A percentile compares a stretch with the other conserved stretches of the same genome.
phyloP scores from a whole-genome alignment of 2,888 invertebrate species.

The Brachynemurus nebulosus region DNA sequence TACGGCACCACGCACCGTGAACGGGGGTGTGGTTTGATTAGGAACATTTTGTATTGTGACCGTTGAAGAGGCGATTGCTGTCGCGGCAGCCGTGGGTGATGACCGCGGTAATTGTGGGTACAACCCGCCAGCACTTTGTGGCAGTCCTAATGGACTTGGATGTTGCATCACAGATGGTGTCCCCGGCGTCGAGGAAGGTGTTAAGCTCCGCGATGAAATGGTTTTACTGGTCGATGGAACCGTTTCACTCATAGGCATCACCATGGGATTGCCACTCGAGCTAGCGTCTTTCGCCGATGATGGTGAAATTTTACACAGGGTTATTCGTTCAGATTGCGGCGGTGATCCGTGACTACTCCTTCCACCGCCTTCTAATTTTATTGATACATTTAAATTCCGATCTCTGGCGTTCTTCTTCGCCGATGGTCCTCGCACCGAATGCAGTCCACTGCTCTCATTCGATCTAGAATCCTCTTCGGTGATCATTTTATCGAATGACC shows the following conservation, averaged over 20 bases:
- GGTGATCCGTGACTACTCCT: conserved; percentile 42
- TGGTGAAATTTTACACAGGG: conserved; percentile 40
- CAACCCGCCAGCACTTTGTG: conserved; percentile 28
- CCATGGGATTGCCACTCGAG: conserved; percentile 26
- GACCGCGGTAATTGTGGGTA: conserved; percentile 48
- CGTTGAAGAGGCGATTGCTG: conserved; percentile 41
- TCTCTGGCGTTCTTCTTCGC: conserved; percentile 31
- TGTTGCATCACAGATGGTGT: conserved; percentile 46
- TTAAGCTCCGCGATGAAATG: conserved; percentile 46
- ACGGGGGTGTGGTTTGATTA: conserved; percentile 40
- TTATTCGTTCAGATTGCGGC: conserved; percentile 33
- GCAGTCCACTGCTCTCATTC: conserved; percentile 46
- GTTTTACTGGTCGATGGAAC: conserved; percentile 33
- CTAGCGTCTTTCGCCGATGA: conserved; percentile 7
- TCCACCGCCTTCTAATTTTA: conserved; percentile 34
- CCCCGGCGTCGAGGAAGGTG: conserved; percentile 48
- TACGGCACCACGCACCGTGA: conserved; percentile 38
- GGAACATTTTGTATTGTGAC: conserved; percentile 40
- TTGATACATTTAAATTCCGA: conserved; percentile 24
- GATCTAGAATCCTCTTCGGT: conserved; percentile 64
- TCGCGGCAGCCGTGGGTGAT: conserved; percentile 55
- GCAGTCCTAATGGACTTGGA: conserved; percentile 44
- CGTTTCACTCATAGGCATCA: conserved; percentile 35
- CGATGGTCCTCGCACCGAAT: conserved; percentile 38
- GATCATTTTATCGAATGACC: conserved; percentile 57